Conservation (phyloP, 1,140 invertebrate genomes). For the Solenopsis fugax region DNA sequence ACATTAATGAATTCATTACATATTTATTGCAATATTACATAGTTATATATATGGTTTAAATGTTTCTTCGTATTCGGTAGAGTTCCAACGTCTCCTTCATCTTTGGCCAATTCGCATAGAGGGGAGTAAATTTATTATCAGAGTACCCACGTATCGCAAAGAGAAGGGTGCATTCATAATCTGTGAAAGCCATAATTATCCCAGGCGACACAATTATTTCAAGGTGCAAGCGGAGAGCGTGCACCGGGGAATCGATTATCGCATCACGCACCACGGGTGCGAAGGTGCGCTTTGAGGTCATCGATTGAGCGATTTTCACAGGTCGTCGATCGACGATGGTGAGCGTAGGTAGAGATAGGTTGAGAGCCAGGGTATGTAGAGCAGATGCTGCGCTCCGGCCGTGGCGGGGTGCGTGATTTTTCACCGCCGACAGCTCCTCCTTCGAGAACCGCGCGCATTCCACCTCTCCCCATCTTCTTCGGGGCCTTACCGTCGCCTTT, state of each 20-base stretch:
- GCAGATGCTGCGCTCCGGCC: constrained; percentile 80
- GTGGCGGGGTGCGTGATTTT: constrained; percentile 82
- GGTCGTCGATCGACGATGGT: constrained; percentile 36
- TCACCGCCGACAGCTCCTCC: constrained; percentile 83
- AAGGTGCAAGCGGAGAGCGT: constrained; percentile 15
- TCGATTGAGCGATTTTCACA: constrained; percentile 59
- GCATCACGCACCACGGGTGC: constrained; percentile 30
- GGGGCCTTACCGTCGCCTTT: constrained; percentile 53
- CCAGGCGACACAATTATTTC: constrained; percentile 38
- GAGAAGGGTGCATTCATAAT: constrained; percentile 10
- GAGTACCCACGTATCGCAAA: not conserved
- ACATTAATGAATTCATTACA: not conserved
- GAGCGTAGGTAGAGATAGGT: constrained; percentile 64
- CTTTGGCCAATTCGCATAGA: not conserved
- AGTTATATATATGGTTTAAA: not conserved
- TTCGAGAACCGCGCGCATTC: constrained; percentile 79
- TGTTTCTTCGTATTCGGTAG: not conserved
- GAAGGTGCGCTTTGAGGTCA: constrained; percentile 66
- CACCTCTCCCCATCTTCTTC: constrained; percentile 70
- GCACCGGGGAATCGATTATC: constrained; percentile 49
- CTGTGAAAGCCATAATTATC: constrained; percentile 55
- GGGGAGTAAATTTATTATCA: constrained; percentile 35
- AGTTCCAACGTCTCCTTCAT: not conserved
- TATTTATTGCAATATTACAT: not conserved
- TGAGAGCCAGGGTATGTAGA: constrained; percentile 84